Evolutionary conservation across 2,888 invertebrate genomes (phyloP).

Genomic region (Drosophila peninsularis): DNA sequence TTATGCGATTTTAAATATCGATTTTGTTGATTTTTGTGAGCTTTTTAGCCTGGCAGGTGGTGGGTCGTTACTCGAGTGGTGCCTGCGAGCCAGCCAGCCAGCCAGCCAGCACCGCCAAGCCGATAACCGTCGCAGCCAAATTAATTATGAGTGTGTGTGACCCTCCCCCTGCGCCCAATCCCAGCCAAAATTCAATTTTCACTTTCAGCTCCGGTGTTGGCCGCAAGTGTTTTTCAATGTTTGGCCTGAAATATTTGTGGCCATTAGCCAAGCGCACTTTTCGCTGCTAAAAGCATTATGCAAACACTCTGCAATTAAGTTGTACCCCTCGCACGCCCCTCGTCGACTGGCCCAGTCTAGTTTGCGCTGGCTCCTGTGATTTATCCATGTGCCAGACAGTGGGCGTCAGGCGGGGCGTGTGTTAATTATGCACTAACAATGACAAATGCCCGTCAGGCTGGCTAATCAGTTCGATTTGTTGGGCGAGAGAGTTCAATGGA

Average conservation of each 20-base stretch:
- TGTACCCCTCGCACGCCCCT: constrained; percentile 30
- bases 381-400: constrained; percentile 58
- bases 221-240: constrained; percentile 78
- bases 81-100: constrained; percentile 33
- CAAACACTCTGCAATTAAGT: constrained; percentile 78
- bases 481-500: constrained; percentile 25
- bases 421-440: constrained; percentile 76
- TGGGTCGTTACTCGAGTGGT: constrained; percentile 18
- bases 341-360: neutral
- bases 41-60: constrained; percentile 62
- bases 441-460: constrained; percentile 60
- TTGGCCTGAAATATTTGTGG: constrained; percentile 73
- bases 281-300: constrained; percentile 70
- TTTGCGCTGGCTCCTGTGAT: constrained; percentile 50
- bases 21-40: constrained; percentile 83
- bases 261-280: constrained; percentile 68
- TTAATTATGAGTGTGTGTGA: constrained; percentile 81
- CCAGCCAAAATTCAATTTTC: constrained; percentile 69
- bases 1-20: constrained; percentile 85
- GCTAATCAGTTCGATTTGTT: constrained; percentile 38
- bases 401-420: constrained; percentile 50
- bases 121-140: constrained; percentile 74
- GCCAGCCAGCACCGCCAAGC: constrained; percentile 42
- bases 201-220: constrained; percentile 39
- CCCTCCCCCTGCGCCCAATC: constrained; percentile 3